phyloP scores from a whole-genome alignment of 92 coral and sea anemone genomes.

The Phenganax stokvisi region DNA sequence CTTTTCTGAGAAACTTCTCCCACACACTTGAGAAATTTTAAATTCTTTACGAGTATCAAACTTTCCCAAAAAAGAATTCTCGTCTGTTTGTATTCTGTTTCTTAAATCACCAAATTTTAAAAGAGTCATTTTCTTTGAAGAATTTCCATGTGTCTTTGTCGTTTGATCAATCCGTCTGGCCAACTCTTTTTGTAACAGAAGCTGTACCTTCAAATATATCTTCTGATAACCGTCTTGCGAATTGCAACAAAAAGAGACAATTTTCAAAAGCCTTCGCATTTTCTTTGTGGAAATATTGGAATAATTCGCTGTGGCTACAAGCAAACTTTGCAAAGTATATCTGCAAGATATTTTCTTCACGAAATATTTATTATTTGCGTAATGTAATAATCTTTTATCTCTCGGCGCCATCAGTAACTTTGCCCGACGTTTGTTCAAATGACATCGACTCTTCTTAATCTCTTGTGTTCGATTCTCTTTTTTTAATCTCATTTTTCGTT shows the following conservation, averaged over 20 bases:
- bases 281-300: not conserved
- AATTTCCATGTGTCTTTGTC: not conserved
- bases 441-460: not conserved
- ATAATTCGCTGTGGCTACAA: not conserved
- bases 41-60: not conserved
- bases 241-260: not conserved
- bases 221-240: not conserved
- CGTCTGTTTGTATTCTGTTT: not conserved
- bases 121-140: too few species aligned
- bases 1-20: not conserved
- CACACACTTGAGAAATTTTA: not conserved
- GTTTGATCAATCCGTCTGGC: not conserved
- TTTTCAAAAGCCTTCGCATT: not conserved
- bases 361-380: not conserved
- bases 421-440: not conserved
- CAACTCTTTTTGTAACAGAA: not conserved
- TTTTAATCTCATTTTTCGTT: too few species aligned
- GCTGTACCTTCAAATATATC: too few species aligned
- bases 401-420: not conserved
- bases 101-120: not conserved
- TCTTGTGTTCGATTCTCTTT: too few species aligned
- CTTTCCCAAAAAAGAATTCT: not conserved
- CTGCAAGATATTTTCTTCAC: not conserved
- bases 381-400: not conserved
- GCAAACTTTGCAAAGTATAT: slow-evolving; percentile 5